Percentiles rank a stretch among this genome's conserved stretches.
Conservation (phyloP, 2,888 invertebrate genomes). For the Gnatocerus cornutus region DNA sequence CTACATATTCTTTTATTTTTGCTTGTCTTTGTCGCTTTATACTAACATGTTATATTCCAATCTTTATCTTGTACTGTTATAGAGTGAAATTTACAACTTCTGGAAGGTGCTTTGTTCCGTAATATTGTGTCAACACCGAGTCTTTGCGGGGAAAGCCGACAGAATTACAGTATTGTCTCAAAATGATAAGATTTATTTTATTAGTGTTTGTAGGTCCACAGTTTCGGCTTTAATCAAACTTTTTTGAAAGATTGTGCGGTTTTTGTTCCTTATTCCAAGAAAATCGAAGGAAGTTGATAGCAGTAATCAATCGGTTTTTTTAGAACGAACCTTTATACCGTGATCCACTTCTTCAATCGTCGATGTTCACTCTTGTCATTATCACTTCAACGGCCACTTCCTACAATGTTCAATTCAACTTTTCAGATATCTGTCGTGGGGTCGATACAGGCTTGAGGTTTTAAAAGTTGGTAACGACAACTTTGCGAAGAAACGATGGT, state of each 20-base stretch:
- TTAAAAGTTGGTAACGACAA: background rate
- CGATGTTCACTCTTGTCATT: conserved; percentile 38
- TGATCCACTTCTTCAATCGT: conserved; percentile 26
- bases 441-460: conserved; percentile 8
- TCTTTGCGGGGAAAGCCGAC: background rate
- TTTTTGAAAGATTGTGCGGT: too few species aligned
- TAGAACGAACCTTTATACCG: conserved; percentile 33
- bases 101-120: conserved; percentile 1
- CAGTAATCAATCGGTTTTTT: too few species aligned
- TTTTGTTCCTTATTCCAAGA: too few species aligned
- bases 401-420: conserved; percentile 47
- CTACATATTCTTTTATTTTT: background rate
- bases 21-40: background rate
- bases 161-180: conserved; percentile 6
- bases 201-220: too few species aligned
- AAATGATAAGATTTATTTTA: conserved; percentile 24
- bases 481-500: too few species aligned
- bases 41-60: conserved; percentile 9
- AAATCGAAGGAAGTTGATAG: too few species aligned
- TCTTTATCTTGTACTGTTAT: background rate
- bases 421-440: conserved; percentile 34
- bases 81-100: conserved; percentile 10
- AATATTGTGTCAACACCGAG: conserved; percentile 2
- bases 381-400: conserved; percentile 22
- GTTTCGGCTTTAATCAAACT: too few species aligned